phyloP scores from a whole-genome alignment of 2,888 invertebrate species.

The Nebria brevicollis region DNA sequence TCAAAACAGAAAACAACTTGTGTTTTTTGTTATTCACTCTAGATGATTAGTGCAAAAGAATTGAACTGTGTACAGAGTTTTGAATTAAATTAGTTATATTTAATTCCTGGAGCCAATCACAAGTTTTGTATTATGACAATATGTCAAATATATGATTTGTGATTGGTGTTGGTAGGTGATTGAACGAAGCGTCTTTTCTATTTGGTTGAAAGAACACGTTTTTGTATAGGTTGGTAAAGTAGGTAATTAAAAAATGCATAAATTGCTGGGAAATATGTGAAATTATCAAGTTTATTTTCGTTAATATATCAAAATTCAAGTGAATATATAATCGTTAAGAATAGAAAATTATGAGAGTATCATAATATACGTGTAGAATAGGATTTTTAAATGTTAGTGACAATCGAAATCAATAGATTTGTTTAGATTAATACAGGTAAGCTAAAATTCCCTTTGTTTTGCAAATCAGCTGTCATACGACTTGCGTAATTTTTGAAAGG shows the following conservation, averaged over 20 bases:
- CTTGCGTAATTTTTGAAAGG: slow-evolving; percentile 47
- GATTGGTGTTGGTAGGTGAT: too few relatives aligned
- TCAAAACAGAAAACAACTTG: slow-evolving; percentile 8
- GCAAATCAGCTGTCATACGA: slow-evolving; percentile 46
- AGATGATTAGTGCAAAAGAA: too few relatives aligned
- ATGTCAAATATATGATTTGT: too few relatives aligned
- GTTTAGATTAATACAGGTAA: slow-evolving; percentile 42
- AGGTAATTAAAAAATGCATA: slow-evolving; percentile 32
- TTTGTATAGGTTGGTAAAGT: slow-evolving; percentile 29
- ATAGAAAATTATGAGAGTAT: slow-evolving; percentile 42
- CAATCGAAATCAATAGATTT: slow-evolving; percentile 17
- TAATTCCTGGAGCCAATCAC: too few relatives aligned
- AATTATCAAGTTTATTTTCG: slow-evolving; percentile 40
- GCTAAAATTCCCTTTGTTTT: slow-evolving; percentile 45
- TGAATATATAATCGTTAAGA: slow-evolving; percentile 27
- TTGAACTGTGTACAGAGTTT: too few relatives aligned
- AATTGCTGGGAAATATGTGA: slow-evolving; percentile 45
- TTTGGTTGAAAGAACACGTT: background rate
- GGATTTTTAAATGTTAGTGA: slow-evolving; percentile 44
- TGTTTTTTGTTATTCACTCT: too few relatives aligned
- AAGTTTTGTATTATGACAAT: too few relatives aligned
- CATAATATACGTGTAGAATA: slow-evolving; percentile 30
- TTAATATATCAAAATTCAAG: slow-evolving; percentile 37
- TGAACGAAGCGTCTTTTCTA: too few relatives aligned
- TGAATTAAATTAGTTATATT: too few relatives aligned